Evolutionary conservation across 2,113 vertebrate species (phyloP).

Genomic region (Chloropsis cyanopogon): DNA sequence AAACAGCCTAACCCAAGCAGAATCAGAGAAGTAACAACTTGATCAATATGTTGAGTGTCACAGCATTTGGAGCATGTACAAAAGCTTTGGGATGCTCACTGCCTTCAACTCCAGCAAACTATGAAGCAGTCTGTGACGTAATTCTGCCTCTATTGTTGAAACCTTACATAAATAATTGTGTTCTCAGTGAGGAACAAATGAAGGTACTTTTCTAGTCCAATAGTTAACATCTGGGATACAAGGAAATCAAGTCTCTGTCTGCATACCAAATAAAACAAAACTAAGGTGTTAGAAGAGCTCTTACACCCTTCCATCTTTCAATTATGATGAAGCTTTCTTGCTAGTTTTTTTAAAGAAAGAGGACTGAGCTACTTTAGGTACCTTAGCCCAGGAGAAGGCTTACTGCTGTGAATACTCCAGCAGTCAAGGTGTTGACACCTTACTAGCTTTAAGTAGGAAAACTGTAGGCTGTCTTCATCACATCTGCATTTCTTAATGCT

Average conservation of each 20-base stretch:
- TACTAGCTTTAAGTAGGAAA: not conserved
- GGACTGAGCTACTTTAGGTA: not conserved
- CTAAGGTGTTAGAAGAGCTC: not conserved
- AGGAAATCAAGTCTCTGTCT: not conserved
- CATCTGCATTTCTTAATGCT: accelerated
- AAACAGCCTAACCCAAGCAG: not conserved
- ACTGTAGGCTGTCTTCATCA: not conserved
- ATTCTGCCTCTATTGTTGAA: not conserved
- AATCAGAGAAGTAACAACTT: not conserved
- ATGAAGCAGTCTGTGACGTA: not conserved
- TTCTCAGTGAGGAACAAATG: not conserved
- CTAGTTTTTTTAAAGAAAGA: not conserved
- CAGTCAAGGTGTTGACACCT: not conserved
- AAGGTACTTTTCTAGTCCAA: not conserved
- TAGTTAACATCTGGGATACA: not conserved
- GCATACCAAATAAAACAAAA: not conserved
- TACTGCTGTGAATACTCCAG: not conserved
- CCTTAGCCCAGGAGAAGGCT: not conserved
- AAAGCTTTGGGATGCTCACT: not conserved
- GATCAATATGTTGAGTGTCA: not conserved
- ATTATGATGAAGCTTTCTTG: not conserved
- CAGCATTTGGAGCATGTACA: not conserved
- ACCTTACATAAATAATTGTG: not conserved
- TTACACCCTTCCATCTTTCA: not conserved
- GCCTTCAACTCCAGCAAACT: not conserved